phyloP scores from a whole-genome alignment of 2,888 invertebrate genomes.

The Rhagium mordax region DNA sequence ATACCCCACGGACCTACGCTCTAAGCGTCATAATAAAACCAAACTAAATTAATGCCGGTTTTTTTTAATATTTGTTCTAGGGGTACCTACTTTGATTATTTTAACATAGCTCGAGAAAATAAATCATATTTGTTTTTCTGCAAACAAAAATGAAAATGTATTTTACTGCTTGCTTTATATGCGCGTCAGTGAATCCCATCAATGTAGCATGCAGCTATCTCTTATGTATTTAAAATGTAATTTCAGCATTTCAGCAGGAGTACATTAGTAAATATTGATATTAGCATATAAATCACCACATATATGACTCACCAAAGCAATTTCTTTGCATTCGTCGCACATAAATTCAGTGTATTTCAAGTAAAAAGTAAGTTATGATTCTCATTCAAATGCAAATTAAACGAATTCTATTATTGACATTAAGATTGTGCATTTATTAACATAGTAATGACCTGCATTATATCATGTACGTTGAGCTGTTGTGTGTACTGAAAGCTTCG shows the following conservation, averaged over 20 bases:
- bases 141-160: neutral
- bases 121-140: too few relatives aligned
- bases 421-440: constrained; percentile 65
- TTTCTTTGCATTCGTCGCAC: constrained; percentile 40
- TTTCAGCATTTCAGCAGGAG: constrained; percentile 19
- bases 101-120: too few relatives aligned
- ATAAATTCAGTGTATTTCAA: constrained; percentile 32
- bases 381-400: constrained; percentile 64
- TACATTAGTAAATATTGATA: constrained; percentile 31
- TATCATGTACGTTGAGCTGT: constrained; percentile 8
- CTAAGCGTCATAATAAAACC: too few relatives aligned
- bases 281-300: constrained; percentile 24
- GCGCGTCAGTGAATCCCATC: neutral
- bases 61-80: too few relatives aligned
- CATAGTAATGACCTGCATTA: constrained; percentile 57
- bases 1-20: too few relatives aligned
- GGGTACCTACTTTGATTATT: too few relatives aligned
- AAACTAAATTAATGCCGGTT: too few relatives aligned
- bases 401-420: constrained; percentile 64
- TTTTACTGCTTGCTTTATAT: neutral
- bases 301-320: constrained; percentile 2
- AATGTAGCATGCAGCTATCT: constrained; percentile 5
- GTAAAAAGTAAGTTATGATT: constrained; percentile 54
- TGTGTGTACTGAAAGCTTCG: neutral
- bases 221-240: constrained; percentile 22